Conservation (phyloP, 1,140 invertebrate genomes). For the Euwallacea similis region DNA sequence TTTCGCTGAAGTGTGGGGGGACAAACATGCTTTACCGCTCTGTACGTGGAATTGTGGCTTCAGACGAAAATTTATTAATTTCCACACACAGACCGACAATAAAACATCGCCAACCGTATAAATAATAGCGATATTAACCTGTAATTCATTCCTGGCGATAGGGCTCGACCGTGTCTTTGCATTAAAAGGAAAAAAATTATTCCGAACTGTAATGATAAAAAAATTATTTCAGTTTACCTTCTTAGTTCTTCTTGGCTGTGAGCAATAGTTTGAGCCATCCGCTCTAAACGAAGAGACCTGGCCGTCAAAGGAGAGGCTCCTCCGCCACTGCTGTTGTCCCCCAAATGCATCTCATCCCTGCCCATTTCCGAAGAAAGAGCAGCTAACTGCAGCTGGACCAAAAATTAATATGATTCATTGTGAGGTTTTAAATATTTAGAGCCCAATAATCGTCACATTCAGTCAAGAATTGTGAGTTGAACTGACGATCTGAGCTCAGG, state of each 20-base stretch:
- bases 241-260: constrained; percentile 86
- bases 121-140: constrained; percentile 44
- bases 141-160: constrained; percentile 49
- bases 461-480: not conserved
- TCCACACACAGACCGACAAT: too few species aligned
- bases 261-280: constrained; percentile 81
- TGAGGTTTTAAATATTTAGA: too few species aligned
- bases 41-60: too few species aligned
- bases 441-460: too few species aligned
- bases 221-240: constrained; percentile 55
- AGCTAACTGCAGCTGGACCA: constrained; percentile 66
- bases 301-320: constrained; percentile 82
- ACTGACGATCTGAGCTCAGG: not conserved
- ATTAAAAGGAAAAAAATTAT: constrained; percentile 20
- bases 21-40: too few species aligned
- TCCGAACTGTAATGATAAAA: not conserved
- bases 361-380: constrained; percentile 63
- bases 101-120: too few species aligned
- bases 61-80: too few species aligned
- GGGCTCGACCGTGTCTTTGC: constrained; percentile 46
- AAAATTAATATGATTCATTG: not conserved
- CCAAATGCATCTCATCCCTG: constrained; percentile 69
- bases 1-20: too few species aligned
- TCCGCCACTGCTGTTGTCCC: constrained; percentile 71
- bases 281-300: constrained; percentile 80